phyloP scores from a whole-genome alignment of 2,797 vertebrate genomes.

The Mormyrops attenuatus region DNA sequence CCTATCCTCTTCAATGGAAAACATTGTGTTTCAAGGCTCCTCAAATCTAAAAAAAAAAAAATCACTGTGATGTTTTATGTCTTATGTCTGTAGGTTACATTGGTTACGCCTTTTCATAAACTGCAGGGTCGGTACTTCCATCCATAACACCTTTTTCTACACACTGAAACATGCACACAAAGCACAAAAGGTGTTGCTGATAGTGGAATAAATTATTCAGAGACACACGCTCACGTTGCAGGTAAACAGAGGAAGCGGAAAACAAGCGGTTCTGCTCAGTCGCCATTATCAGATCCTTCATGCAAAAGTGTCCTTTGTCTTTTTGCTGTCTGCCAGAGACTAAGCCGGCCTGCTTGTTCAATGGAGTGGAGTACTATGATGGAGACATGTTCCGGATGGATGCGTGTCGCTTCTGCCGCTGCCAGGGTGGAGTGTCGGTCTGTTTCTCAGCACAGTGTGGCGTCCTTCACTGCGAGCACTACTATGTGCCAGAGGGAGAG shows the following conservation, averaged over 20 bases:
- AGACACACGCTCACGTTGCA: neutral
- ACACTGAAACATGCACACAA: neutral
- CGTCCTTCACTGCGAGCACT: constrained; percentile 71
- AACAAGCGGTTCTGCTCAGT: neutral
- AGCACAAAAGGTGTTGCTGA: neutral
- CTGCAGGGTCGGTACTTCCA: neutral
- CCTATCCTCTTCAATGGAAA: constrained; percentile 20
- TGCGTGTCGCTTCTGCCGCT: constrained; percentile 77
- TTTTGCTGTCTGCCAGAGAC: constrained; percentile 60
- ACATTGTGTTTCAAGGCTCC: constrained; percentile 18
- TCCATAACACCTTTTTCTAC: neutral
- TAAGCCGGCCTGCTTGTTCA: constrained; percentile 73
- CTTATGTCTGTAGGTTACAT: constrained; percentile 4
- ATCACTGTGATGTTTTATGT: constrained; percentile 20
- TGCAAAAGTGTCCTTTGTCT: neutral
- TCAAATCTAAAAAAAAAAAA: constrained; percentile 16
- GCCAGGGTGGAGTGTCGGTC: constrained; percentile 79
- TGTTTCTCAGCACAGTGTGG: constrained; percentile 83
- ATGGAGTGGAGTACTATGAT: constrained; percentile 72
- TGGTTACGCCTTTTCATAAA: neutral
- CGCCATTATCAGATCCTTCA: neutral
- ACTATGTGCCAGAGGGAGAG: constrained; percentile 80
- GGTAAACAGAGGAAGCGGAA: neutral
- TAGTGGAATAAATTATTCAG: constrained; percentile 8
- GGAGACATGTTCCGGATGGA: constrained; percentile 85